Base-by-base conservation (phyloP, 2,888 invertebrate species). In the Pheosia tremula region DNA sequence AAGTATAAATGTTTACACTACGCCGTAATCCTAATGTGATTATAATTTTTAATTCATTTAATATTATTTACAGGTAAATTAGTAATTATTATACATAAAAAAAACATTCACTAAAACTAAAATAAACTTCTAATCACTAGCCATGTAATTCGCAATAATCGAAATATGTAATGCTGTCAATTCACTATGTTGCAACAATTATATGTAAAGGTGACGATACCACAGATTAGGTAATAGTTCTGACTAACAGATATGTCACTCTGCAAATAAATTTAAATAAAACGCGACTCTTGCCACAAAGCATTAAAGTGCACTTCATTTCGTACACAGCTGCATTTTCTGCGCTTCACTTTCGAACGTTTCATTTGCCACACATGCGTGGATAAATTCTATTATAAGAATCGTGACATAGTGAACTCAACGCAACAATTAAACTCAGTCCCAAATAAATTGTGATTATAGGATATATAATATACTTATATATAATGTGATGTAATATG, bases 91-190 rank as follows among this genome's bases (percentile, higher is more conserved):
- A 24, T 83, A 79, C 84, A 83, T n/a, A 82, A 79, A 75, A 77
- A 81, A 81, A 79, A 72, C 71, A 78, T 79, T 78, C 68, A 79
- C 85, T 89, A 87, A 80, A 72, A 69, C 89, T 91, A 91, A 86
- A 79, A 87, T 92, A 92, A 89, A 89, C 69, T 78, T 89, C 93
- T 93, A 93, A 91, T 93, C 93, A 93, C 93, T 93, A 93, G 93
- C 93, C 93, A 93, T 93, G 83, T 88, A 88, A 88, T 88, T 91
- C 88, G 91, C 88, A 85, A 88, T 84, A 80, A 86, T 81, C 75
- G 77, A 84, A 84, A 80, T 79, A 74, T 72, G 74, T 71, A 74
- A 75, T 66, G 63, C 72, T 72, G 63, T 64, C 60, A 65, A 54
- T 57, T 39, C 67, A 67, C 64, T 67, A 55, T 74, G 74, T 72